Base-by-base conservation (phyloP, 2,888 invertebrate species). In the Mesochorus sp. region DNA sequence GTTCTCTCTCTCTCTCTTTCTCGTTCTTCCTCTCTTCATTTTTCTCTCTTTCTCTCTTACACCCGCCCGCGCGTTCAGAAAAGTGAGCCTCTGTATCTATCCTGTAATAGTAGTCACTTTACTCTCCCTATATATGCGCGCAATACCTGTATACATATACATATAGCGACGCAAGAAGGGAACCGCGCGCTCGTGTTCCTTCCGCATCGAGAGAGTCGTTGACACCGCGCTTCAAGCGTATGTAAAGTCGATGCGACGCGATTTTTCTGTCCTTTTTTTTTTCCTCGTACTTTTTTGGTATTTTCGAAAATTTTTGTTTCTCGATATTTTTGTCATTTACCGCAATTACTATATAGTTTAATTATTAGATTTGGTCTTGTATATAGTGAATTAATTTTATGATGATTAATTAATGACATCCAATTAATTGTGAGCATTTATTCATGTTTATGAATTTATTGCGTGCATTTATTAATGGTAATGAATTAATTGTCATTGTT, bases 191-290 rank as follows among this genome's bases (percentile, higher is more conserved):
- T n/a, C n/a, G n/a, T 8, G n/a, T 78, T 73, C 64, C 74, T 73
- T 78, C 78, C 73, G 74, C 78, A 70, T 78, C 78, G 68, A 19
- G 39, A 53, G 62, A 73, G 78, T 78, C 78, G 78, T 78, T 73
- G 78, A 78, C 78, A 78, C 78, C 64, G 70, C 70, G 64, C 62
- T 72, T 28, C 21, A 55, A 70, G 64, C 44, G 39, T 42, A 61
- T 62, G 42, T 51, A 62, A 62, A 42, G 34, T 37, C 44, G 57
- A 68, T 68, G 17, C 39, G 34, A 51, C 12, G 51, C 68, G 31
- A 34, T 55, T 47, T 39, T 4, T n/a, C 26, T 4, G 8, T 39
- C 6, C 8, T 42, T 42, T 66, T 39, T 42, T 53, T 37, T 17
- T 10, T 28, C n/a, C 17, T n/a, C 19, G 12, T 42, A 3, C 42